These are phyloP conservation scores for Heterohyrax brucei DNA, from an alignment of 2,797 vertebrate genomes.

Conservation along the genomic window DNA sequence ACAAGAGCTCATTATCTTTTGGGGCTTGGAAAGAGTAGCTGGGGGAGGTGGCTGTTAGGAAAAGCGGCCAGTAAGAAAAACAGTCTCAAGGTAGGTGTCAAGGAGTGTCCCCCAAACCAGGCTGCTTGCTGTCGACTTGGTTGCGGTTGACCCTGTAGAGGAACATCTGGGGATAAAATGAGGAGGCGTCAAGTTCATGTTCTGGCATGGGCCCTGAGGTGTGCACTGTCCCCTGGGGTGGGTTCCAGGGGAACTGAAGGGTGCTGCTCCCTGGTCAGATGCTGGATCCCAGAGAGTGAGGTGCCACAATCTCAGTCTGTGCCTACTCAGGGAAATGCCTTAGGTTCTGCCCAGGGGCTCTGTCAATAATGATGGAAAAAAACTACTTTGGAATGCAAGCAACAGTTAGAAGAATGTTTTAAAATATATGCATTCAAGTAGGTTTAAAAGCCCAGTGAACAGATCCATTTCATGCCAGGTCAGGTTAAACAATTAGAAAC, in stretches of 20 bases:
- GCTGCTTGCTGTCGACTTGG: too few species aligned
- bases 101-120: neutral
- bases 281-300: slow-evolving; percentile 11
- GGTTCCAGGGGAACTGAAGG: neutral
- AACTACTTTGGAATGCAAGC: slow-evolving; percentile 21
- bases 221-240: neutral
- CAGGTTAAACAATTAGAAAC: slow-evolving; percentile 50
- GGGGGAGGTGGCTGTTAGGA: neutral
- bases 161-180: neutral
- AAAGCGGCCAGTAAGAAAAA: slow-evolving; percentile 36
- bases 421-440: neutral
- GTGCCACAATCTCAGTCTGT: neutral
- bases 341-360: slow-evolving; percentile 76
- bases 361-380: slow-evolving; percentile 32
- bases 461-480: slow-evolving; percentile 66
- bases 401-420: slow-evolving; percentile 22
- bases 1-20: neutral
- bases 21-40: neutral
- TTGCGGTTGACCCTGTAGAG: neutral
- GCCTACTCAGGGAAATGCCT: slow-evolving; percentile 81
- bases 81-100: neutral
- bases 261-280: neutral
- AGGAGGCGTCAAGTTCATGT: neutral
- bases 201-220: neutral
- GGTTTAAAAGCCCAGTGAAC: neutral